Evolutionary conservation across 2,888 invertebrate species (phyloP), one percentile per base, ranked within the genome.

Genomic region (Neuroscelio doddi): DNA sequence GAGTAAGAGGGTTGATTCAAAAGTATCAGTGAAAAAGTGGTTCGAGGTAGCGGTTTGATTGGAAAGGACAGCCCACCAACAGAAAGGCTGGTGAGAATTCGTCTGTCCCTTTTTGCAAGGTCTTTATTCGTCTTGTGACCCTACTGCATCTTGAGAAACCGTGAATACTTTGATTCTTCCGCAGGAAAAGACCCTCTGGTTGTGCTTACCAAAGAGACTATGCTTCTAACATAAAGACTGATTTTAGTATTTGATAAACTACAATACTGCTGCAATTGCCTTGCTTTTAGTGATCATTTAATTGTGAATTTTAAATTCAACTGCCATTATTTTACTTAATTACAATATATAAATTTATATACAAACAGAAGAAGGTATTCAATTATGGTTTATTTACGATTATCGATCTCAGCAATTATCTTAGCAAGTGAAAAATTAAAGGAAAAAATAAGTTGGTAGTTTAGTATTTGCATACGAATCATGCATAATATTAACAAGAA

Each of bases 131-230:
- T 45, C 45, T 42, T 26, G 36, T 26, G 16, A 32, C 56, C 42
- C 46, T 15, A 38, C 21, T 27, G 10, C 42, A 27, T 41, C 56
- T 56, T 46, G 39, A 41, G 45, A 46, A 30, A 55, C 44, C 39
- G 27, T 47, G 58, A 56, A 51, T 63, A 63, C 56, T 63, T 56
- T 46, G 51, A 56, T 63, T 56, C 63, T 41, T 46, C 42, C 56
- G 26, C 41, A 50, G 50, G 45, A 34, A 51, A 51, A 56, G 41
- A 45, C 63, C 63, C 63, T 59, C 36, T 24, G 34, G 36, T 14
- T 15, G 15, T 15, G 5, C 30, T 34, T 24, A 8, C n/a, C n/a
- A 16, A 7, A 47, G 36, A 16, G 21, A n/a, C n/a, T 9, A 30
- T 10, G 24, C 24, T 30, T n/a, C 8, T 7, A 34, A 47, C 36